Conservation (phyloP, 2,797 vertebrate species). For the Austrolebias charrua region DNA sequence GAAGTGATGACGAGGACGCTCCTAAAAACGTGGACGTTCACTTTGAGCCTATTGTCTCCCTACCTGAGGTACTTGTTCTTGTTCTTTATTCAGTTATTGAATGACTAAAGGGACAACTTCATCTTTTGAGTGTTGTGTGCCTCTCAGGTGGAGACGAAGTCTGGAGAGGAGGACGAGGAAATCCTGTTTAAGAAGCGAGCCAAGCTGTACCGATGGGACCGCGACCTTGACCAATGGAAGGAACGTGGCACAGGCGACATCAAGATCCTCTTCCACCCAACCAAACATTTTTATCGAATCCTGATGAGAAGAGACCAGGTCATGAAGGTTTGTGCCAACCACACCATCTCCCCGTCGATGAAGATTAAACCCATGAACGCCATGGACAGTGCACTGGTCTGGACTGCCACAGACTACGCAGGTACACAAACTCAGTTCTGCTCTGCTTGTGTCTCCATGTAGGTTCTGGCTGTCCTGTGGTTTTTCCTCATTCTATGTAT, state of each 20-base stretch:
- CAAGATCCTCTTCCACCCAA: constrained; percentile 93
- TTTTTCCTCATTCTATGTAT: not conserved
- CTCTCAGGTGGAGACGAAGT: constrained; percentile 89
- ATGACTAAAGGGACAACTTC: not conserved
- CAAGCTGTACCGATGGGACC: constrained; percentile 94
- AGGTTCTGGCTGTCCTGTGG: too few species aligned
- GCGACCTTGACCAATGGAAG: constrained; percentile 90
- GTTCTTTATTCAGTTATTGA: not conserved
- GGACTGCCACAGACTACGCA: constrained; percentile 93
- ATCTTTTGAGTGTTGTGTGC: not conserved
- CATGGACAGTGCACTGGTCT: constrained; percentile 88
- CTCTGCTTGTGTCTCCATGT: too few species aligned
- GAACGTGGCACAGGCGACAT: constrained; percentile 94
- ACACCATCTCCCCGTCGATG: constrained; percentile 87
- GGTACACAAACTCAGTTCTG: constrained; percentile 70
- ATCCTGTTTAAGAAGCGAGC: constrained; percentile 94
- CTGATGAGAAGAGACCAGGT: constrained; percentile 97
- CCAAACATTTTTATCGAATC: constrained; percentile 88
- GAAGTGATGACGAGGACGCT: constrained; percentile 87
- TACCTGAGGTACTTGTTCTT: constrained; percentile 87
- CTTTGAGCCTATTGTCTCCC: constrained; percentile 95
- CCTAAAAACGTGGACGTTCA: constrained; percentile 89
- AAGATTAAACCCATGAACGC: constrained; percentile 90
- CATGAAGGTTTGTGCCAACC: constrained; percentile 95
- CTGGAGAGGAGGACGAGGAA: constrained; percentile 95